A percentile compares a stretch with the other conserved stretches of the same genome.
Conservation (phyloP, 2,797 vertebrate species). For the Molossus alvarezi region DNA sequence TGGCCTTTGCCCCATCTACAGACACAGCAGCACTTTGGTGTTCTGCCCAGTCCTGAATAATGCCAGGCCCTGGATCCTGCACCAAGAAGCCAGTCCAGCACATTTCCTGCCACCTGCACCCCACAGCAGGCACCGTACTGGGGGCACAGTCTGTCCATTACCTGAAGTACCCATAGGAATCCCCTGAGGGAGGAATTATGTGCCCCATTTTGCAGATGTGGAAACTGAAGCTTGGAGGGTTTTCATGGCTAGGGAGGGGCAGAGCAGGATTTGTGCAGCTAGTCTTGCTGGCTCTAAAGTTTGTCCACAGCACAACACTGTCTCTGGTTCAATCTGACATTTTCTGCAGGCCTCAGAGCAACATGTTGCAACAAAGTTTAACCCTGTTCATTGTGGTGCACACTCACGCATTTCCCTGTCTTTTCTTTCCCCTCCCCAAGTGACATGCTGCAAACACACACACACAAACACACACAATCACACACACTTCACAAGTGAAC, state of each 20-base stretch:
- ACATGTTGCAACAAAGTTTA: background rate
- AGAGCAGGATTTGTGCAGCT: background rate
- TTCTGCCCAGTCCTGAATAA: background rate
- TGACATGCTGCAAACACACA: background rate
- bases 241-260: background rate
- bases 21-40: background rate
- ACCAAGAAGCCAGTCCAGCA: background rate
- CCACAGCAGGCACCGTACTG: background rate
- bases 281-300: background rate
- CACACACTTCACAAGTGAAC: background rate
- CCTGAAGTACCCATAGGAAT: background rate
- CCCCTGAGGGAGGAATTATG: background rate
- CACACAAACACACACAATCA: too few species aligned
- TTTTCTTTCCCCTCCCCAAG: background rate
- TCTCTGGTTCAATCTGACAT: background rate
- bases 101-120: background rate
- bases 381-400: background rate
- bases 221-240: background rate
- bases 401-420: background rate
- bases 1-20: background rate
- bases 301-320: accelerated
- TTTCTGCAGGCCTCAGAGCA: background rate
- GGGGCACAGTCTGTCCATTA: background rate
- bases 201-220: background rate
- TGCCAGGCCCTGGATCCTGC: background rate